A percentile compares a stretch with the other conserved stretches of the same genome.
Evolutionary conservation across 2,797 vertebrate species (phyloP).

Genomic region (Myripristis jacobus): DNA sequence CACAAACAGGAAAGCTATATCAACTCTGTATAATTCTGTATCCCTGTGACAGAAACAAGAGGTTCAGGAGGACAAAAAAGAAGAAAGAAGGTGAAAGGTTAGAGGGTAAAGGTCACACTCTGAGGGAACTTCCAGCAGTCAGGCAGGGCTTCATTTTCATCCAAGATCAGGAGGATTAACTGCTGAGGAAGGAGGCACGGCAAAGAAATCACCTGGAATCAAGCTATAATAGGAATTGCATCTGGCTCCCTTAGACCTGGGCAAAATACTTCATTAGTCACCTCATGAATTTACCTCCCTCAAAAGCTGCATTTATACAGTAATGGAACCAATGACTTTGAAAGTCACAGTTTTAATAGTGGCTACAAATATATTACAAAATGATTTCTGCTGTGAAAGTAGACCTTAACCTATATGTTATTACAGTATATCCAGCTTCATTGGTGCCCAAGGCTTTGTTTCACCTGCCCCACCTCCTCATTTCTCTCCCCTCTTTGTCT

Average conservation of each 20-base stretch:
- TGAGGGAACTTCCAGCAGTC: conserved; percentile 11
- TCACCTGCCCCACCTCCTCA: too few species aligned
- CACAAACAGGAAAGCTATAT: conserved; percentile 4
- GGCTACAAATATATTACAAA: not conserved
- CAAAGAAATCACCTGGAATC: conserved; percentile 14
- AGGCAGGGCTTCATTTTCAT: conserved; percentile 16
- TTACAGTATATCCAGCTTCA: too few species aligned
- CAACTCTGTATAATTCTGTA: conserved; percentile 20
- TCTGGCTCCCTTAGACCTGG: not conserved
- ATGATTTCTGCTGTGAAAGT: not conserved
- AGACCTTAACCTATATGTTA: not conserved
- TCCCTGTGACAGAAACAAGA: conserved; percentile 34
- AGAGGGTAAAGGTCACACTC: conserved; percentile 30
- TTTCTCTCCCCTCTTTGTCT: too few species aligned
- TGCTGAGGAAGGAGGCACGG: conserved; percentile 19
- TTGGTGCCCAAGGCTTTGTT: too few species aligned
- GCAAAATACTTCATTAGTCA: not conserved
- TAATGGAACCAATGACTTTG: too few species aligned
- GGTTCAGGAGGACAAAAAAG: conserved; percentile 14
- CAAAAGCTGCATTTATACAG: not conserved
- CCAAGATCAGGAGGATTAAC: conserved; percentile 9
- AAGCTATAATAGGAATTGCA: not conserved
- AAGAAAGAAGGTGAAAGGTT: conserved; percentile 24
- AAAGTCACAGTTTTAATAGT: not conserved
- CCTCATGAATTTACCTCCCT: not conserved